Evolutionary conservation across 2,797 vertebrate genomes (phyloP).

Genomic region (Myotis vivesi): DNA sequence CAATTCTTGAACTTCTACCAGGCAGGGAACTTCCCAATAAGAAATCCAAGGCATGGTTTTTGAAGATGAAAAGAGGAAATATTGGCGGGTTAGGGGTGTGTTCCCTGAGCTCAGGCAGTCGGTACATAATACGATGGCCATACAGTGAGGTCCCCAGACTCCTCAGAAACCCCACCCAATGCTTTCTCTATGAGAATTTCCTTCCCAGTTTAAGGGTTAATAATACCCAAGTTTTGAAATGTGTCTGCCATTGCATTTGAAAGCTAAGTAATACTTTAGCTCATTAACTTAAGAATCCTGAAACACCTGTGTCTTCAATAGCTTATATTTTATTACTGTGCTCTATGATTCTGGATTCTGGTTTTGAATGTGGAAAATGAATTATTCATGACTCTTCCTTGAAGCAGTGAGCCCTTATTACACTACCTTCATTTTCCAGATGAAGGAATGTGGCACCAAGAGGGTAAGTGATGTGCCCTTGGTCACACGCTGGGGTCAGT

Average conservation of each 20-base stretch:
- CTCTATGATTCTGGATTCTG: not conserved
- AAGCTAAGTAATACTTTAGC: not conserved
- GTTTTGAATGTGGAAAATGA: not conserved
- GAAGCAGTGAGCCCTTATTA: not conserved
- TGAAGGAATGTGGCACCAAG: not conserved
- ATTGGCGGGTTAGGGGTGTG: not conserved
- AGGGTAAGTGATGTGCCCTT: not conserved
- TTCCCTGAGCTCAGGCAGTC: not conserved
- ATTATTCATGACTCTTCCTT: constrained; percentile 23
- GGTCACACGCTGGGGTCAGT: not conserved
- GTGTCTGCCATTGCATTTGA: not conserved
- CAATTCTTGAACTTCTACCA: not conserved
- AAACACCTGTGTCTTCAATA: not conserved
- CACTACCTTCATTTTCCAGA: constrained; percentile 3
- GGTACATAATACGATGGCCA: not conserved
- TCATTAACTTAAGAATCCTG: constrained; percentile 7
- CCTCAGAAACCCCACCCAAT: not conserved
- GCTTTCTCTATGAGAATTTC: not conserved
- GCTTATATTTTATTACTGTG: not conserved
- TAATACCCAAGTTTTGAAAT: not conserved
- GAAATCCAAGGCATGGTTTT: not conserved
- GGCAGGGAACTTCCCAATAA: not conserved
- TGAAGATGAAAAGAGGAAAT: not conserved
- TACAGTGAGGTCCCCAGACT: not conserved
- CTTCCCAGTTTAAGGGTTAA: not conserved